Conservation (phyloP, 2,888 invertebrate genomes). For the Coelinius sp. region DNA sequence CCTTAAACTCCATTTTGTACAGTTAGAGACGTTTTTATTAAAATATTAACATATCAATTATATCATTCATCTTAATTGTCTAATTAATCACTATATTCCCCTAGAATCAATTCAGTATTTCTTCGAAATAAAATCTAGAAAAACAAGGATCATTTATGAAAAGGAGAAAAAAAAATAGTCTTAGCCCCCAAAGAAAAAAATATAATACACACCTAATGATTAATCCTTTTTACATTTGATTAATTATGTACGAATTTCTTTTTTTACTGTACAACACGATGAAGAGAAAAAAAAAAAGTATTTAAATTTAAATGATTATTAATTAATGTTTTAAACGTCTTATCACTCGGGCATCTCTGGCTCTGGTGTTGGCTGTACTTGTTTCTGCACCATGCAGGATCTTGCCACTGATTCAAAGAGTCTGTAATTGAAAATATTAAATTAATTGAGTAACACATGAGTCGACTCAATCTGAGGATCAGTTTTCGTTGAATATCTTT, state of each 20-base stretch:
- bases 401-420: conserved; percentile 96
- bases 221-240: conserved; percentile 69
- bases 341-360: conserved; percentile 80
- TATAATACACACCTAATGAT: conserved; percentile 65
- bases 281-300: conserved; percentile 51
- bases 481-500: too few relatives aligned
- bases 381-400: conserved; percentile 93
- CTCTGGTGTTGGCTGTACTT: conserved; percentile 77
- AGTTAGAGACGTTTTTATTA: conserved; percentile 62
- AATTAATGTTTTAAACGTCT: conserved; percentile 60
- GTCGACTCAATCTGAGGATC: too few relatives aligned
- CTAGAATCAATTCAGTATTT: conserved; percentile 52
- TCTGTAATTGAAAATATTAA: conserved; percentile 75
- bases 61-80: conserved; percentile 53
- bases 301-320: conserved; percentile 45
- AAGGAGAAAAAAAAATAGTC: conserved; percentile 47
- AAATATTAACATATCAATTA: conserved; percentile 69
- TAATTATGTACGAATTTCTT: conserved; percentile 52
- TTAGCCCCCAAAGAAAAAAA: conserved; percentile 59
- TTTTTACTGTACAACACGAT: conserved; percentile 69
- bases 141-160: conserved; percentile 45
- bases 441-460: too few relatives aligned
- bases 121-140: conserved; percentile 53
- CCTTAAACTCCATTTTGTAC: conserved; percentile 45
- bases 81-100: background rate